Base-by-base conservation (phyloP, 1,140 invertebrate genomes). In the Nymphalis io region DNA sequence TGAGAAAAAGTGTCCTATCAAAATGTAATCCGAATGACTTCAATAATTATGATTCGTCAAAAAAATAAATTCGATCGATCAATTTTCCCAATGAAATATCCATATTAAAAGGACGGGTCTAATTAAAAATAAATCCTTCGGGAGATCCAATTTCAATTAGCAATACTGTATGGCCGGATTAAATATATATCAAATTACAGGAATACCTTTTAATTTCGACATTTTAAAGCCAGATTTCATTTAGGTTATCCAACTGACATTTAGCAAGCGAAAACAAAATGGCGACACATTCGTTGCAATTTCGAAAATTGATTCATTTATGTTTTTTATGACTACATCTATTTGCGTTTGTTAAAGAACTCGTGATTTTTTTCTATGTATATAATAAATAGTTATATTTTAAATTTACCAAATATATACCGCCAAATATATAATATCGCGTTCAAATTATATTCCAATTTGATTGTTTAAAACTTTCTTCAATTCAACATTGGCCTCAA, bases 61-160 rank as follows among this genome's bases (percentile, higher is more conserved):
- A 33, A 33, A 5, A 33, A 33, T 8, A 33, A 8, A 33, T 33
- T 5, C 10, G 27, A 33, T 33, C 27, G 27, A 33, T 33, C 27
- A 33, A 33, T 33, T 8, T 33, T 33, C 6, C 16, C 16, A 51
- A 51, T 8, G 46, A 11, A 51, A 51, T 51, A 51, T 46, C 15
- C 8, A 42, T 60, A 21, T 60, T 60, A 44, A 60, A 44, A 51
- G 16, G 16, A 20, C 16, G 18, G 46, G 8, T 51, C 46, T 51
- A 20, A 51, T 51, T 83, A 78, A 81, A 85, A 85, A 81, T 78
- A 82, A 83, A 85, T 81, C 80, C 78, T 68, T 46, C 13, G 70
- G 74, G 75, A 76, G 68, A 71, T 74, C 72, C 76, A 74, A 75
- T 75, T 76, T 78, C 77, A 79, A 84, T 80, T 81, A 83, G 76